A percentile compares a stretch with the other conserved stretches of the same genome.
These are phyloP conservation scores for Aphodius granarius DNA, from an alignment of 2,888 invertebrate genomes.

Conservation along the genomic window DNA sequence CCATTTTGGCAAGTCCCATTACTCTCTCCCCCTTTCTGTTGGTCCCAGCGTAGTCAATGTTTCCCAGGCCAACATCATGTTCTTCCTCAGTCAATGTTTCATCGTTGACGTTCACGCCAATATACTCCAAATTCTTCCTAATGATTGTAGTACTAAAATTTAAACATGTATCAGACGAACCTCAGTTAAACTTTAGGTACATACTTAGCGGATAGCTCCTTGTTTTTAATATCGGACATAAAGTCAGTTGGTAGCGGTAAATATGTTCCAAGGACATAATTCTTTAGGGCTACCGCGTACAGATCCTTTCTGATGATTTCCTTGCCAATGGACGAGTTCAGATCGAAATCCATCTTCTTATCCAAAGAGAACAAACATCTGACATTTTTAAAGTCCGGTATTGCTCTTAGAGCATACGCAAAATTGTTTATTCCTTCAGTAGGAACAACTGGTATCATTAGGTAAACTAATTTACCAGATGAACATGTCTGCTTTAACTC, in stretches of 20 bases:
- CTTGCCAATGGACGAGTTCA: slow-evolving; percentile 64
- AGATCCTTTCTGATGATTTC: slow-evolving; percentile 72
- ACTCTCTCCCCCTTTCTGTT: slow-evolving; percentile 59
- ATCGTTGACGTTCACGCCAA: slow-evolving; percentile 48
- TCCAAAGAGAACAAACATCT: slow-evolving; percentile 63
- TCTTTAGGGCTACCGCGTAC: slow-evolving; percentile 73
- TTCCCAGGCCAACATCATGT: slow-evolving; percentile 44
- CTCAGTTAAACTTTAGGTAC: neutral
- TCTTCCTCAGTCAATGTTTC: slow-evolving; percentile 43
- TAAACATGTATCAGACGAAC: neutral
- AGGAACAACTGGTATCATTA: slow-evolving; percentile 45
- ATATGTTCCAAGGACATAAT: slow-evolving; percentile 50
- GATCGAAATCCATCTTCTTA: slow-evolving; percentile 62
- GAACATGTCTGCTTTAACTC: slow-evolving; percentile 40
- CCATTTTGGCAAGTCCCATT: slow-evolving; percentile 65
- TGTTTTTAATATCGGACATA: slow-evolving; percentile 38
- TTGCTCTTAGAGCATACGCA: slow-evolving; percentile 39
- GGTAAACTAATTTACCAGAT: slow-evolving; percentile 37
- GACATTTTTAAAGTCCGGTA: slow-evolving; percentile 38
- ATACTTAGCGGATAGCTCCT: slow-evolving; percentile 33
- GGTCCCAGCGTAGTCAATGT: slow-evolving; percentile 48
- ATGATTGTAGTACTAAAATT: slow-evolving; percentile 23
- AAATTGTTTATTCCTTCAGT: slow-evolving; percentile 48
- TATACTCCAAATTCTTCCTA: slow-evolving; percentile 42
- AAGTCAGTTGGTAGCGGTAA: slow-evolving; percentile 43